phyloP scores from a whole-genome alignment of 2,888 invertebrate genomes.

The Allacma fusca region DNA sequence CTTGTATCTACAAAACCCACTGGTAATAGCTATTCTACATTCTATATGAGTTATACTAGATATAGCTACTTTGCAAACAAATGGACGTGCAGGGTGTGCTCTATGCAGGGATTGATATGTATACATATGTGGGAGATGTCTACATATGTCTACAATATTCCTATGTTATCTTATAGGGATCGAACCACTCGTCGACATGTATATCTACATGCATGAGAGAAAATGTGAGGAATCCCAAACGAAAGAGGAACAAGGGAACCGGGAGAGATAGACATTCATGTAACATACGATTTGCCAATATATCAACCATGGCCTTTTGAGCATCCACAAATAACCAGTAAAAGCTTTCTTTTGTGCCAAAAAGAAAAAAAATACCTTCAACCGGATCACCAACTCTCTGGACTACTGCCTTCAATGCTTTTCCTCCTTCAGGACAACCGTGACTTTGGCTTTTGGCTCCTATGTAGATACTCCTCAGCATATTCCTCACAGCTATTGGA shows the following conservation, averaged over 20 bases:
- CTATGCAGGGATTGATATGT: no score
- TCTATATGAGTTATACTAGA: no score
- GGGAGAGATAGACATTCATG: slow-evolving; percentile 32
- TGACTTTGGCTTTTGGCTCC: neutral
- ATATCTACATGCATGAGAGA: slow-evolving; percentile 4
- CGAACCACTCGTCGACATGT: neutral
- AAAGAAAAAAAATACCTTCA: slow-evolving; percentile 31
- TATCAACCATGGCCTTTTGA: slow-evolving; percentile 46
- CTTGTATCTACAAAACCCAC: no score
- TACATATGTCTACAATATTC: no score
- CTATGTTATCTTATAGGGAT: neutral
- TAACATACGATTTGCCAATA: slow-evolving; percentile 45
- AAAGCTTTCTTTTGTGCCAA: slow-evolving; percentile 47
- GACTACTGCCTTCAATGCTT: neutral
- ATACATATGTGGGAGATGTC: no score
- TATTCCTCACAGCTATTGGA: no score
- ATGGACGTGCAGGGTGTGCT: no score
- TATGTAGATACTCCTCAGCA: neutral
- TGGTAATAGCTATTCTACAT: no score
- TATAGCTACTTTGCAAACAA: no score
- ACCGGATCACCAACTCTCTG: slow-evolving; percentile 26
- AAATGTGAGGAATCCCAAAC: neutral
- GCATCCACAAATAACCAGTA: slow-evolving; percentile 46
- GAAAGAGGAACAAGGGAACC: slow-evolving; percentile 17
- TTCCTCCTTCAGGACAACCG: neutral